Conservation (phyloP, 2,113 vertebrate species). For the Circaetus cinerascens region DNA sequence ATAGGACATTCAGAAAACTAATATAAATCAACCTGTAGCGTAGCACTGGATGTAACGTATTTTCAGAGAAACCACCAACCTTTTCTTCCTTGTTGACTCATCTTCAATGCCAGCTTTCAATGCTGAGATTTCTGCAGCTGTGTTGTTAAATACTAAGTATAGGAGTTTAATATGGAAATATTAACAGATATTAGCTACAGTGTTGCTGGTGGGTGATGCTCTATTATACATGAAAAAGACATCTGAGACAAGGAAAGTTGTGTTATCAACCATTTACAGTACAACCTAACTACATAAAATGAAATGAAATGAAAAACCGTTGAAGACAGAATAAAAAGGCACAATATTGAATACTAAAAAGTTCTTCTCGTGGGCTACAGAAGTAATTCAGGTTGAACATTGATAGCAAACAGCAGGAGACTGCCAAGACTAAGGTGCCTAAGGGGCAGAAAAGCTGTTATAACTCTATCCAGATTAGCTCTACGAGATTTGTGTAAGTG, state of each 20-base stretch:
- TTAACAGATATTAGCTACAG: neutral
- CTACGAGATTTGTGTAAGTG: neutral
- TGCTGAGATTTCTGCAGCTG: neutral
- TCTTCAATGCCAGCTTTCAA: neutral
- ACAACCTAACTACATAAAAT: neutral
- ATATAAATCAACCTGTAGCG: neutral
- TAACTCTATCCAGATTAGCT: neutral
- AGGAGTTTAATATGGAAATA: neutral
- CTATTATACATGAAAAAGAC: neutral
- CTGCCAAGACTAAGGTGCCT: neutral
- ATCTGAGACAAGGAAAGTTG: neutral
- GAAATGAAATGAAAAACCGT: neutral
- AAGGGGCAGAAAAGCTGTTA: conserved; percentile 9
- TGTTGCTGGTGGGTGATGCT: neutral
- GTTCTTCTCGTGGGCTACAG: neutral
- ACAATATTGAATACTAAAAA: neutral
- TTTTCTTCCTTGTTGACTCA: neutral
- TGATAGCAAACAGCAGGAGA: neutral
- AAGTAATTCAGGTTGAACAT: neutral
- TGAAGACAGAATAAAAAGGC: neutral
- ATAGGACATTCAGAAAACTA: neutral
- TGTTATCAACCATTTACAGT: neutral
- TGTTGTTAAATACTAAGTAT: neutral
- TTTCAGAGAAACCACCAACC: neutral
- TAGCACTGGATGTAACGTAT: neutral